Evolutionary conservation across 2,797 vertebrate species (phyloP), one percentile per base, ranked within the genome.

Genomic region (Urophycis tenuis): DNA sequence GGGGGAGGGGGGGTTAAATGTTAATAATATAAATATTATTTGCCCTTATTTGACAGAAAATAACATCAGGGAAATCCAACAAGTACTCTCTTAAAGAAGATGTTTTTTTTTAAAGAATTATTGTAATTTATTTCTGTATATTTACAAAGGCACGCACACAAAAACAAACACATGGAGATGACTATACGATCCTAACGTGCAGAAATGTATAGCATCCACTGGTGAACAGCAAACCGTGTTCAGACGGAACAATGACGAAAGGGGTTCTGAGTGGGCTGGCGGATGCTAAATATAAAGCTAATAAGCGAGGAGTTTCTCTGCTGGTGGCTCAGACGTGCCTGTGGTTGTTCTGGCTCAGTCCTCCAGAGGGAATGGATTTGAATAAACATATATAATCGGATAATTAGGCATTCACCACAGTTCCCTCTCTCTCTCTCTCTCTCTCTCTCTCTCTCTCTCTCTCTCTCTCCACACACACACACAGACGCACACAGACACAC

Each of bases 371-470:
- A 90, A 90, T 83, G 80, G 85, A 86, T 92, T 91, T 90, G 88
- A 93, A 92, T 91, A 92, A 93, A 92, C 91, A 92, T 90, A 92
- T 92, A 92, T 92, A 91, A 93, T 92, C 90, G 91, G 87, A 92
- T 92, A 90, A 92, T 92, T 92, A 91, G 83, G 87, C 86, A 91
- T 89, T 92, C 85, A 88, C 81, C 87, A 83, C 87, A 85, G 30
- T n/a, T 70, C 31, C 25, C 72, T 22, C 32, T 9, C 22, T 8
- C 71, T 34, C 71, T 32, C 32, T 32, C 1, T 32, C 70, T 32
- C 70, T 31, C 69, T 32, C 70, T 69, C 30, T 64, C 72, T 31
- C 30, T 32, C 17, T 14, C 70, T 32, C 70, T 32, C 32, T 32
- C 1, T 32, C 70, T 32, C 70, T 31, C 69, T 32, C 70, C 14